A percentile compares a stretch with the other conserved stretches of the same genome.
These are phyloP conservation scores for Poeciliopsis infans DNA, from an alignment of 2,797 vertebrate genomes.

Conservation along the genomic window DNA sequence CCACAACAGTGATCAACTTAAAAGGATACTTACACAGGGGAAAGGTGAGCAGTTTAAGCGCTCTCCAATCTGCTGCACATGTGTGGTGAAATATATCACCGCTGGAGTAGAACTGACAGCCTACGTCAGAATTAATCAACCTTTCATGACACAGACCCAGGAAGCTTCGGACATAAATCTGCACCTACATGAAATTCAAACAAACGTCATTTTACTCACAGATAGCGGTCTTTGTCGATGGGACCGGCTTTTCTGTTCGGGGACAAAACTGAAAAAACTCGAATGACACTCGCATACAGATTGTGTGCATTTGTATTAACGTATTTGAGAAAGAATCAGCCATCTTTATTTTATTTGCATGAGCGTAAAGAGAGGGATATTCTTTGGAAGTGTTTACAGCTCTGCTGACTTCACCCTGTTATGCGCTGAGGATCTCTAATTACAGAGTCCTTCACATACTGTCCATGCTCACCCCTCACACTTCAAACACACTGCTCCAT, in stretches of 20 bases:
- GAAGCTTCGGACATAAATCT: constrained; percentile 57
- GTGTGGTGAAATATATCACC: constrained; percentile 77
- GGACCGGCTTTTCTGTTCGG: constrained; percentile 15
- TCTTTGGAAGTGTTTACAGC: constrained; percentile 76
- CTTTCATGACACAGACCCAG: constrained; percentile 55
- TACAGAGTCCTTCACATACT: constrained; percentile 79
- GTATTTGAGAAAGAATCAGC: constrained; percentile 14
- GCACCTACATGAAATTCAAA: constrained; percentile 62
- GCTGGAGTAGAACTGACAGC: constrained; percentile 71
- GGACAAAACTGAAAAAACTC: constrained; percentile 17
- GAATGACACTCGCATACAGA: constrained; percentile 2
- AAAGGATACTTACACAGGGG: constrained; percentile 69
- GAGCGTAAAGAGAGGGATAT: constrained; percentile 58
- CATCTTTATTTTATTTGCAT: constrained; percentile 55
- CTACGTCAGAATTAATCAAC: constrained; percentile 79
- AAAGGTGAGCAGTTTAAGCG: constrained; percentile 75
- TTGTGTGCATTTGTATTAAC: constrained; percentile 14
- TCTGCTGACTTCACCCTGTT: constrained; percentile 57
- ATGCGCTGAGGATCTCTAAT: constrained; percentile 67
- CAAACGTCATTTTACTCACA: constrained; percentile 55
- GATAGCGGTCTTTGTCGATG: constrained; percentile 23
- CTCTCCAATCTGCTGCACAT: constrained; percentile 75
- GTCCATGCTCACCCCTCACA: constrained; percentile 62
- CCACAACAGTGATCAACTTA: constrained; percentile 67
- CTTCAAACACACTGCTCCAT: constrained; percentile 73